A percentile compares a stretch with the other conserved stretches of the same genome.
These are phyloP conservation scores for Zoroaster sp. DNA, from an alignment of 53 echinoderm and acorn worm species.

Conservation along the genomic window DNA sequence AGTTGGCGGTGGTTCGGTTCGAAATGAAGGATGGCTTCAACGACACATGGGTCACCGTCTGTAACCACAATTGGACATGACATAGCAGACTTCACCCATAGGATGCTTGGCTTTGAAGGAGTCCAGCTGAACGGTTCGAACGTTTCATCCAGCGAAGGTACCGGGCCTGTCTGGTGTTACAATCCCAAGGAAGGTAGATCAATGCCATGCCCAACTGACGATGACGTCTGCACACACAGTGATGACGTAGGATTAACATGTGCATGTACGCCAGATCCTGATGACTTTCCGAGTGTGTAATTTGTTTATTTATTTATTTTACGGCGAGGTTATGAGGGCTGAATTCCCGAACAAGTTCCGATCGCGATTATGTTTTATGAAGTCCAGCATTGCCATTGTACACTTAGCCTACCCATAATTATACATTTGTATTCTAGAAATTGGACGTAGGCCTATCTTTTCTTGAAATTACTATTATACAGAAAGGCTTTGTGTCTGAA, in stretches of 20 bases:
- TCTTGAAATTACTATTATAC: too few relatives aligned
- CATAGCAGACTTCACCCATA: not conserved
- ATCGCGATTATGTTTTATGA: too few relatives aligned
- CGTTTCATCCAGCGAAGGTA: not conserved
- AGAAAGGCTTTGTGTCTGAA: too few relatives aligned
- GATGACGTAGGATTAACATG: slow-evolving; percentile 23
- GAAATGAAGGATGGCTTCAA: slow-evolving; percentile 19
- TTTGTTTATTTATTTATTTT: not conserved
- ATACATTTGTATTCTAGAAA: too few relatives aligned
- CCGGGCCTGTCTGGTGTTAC: not conserved
- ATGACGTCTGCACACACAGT: slow-evolving; percentile 29
- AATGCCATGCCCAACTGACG: not conserved
- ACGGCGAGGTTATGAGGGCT: not conserved
- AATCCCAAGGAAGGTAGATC: not conserved
- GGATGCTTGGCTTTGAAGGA: slow-evolving; percentile 3
- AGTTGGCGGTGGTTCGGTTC: slow-evolving; percentile 1
- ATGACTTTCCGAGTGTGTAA: not conserved
- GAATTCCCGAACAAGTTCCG: too few relatives aligned
- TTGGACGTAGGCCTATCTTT: too few relatives aligned
- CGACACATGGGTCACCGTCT: not conserved
- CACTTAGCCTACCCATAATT: too few relatives aligned
- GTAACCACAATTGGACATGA: slow-evolving; percentile 12
- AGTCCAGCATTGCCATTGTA: too few relatives aligned
- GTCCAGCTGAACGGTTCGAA: slow-evolving; percentile 10
- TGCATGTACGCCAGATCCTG: not conserved